These are phyloP conservation scores for Erannis defoliaria DNA, from an alignment of 2,888 invertebrate genomes.

Conservation along the genomic window DNA sequence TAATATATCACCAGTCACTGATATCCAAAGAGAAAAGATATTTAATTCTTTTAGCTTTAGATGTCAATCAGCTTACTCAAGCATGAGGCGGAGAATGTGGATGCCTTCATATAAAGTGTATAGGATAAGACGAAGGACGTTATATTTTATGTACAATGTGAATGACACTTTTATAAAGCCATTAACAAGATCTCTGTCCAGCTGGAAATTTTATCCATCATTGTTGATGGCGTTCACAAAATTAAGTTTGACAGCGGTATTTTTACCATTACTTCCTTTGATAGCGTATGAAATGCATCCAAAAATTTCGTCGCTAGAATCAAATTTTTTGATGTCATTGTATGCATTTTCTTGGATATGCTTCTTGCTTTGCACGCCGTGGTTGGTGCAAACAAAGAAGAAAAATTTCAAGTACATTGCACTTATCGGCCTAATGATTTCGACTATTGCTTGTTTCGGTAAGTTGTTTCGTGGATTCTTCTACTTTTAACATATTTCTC, in stretches of 20 bases:
- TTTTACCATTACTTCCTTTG: constrained; percentile 69
- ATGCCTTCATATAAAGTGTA: constrained; percentile 80
- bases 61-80: constrained; percentile 74
- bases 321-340: constrained; percentile 76
- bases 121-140: constrained; percentile 68
- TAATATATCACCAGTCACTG: constrained; percentile 75
- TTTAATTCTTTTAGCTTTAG: constrained; percentile 79
- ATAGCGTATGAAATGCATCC: constrained; percentile 73
- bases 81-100: constrained; percentile 69
- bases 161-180: constrained; percentile 81
- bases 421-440: constrained; percentile 67
- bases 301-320: constrained; percentile 70
- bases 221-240: constrained; percentile 72
- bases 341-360: constrained; percentile 82
- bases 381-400: constrained; percentile 77
- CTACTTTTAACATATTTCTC: neutral
- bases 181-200: constrained; percentile 74
- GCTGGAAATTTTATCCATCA: constrained; percentile 81
- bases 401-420: constrained; percentile 78
- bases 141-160: constrained; percentile 70
- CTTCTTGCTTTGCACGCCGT: constrained; percentile 76
- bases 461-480: constrained; percentile 47
- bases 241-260: constrained; percentile 69
- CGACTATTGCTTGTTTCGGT: constrained; percentile 74
- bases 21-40: constrained; percentile 77